Base-by-base conservation (phyloP, 2,888 invertebrate genomes). In the Alitta virens region DNA sequence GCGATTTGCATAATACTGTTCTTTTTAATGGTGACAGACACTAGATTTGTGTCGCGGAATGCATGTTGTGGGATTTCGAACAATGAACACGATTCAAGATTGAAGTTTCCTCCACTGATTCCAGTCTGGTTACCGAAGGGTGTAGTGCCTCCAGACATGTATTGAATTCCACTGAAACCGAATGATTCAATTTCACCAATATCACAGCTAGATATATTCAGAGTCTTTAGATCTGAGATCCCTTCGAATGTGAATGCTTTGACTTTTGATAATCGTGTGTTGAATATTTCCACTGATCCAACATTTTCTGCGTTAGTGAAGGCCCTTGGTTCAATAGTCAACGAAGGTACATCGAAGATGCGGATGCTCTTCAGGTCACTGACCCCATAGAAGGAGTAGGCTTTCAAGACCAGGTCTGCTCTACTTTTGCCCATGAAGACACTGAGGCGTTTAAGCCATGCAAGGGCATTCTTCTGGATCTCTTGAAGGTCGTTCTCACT, bases 31-130 rank as follows among this genome's bases (percentile, higher is more conserved):
- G 46, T 46, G 46, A 46, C n/a, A 9, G 21, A 21, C n/a, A 21
- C 46, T 12, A 46, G 46, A 46, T 46, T 46, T 46, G 46, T 46
- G n/a, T 46, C 46, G 18, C n/a, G 46, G 46, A 46, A 46, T 46
- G 46, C 46, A 21, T 46, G 46, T 7, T 7, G n/a, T 9, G 46
- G 46, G 18, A 46, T n/a, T n/a, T n/a, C 46, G 7, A 18, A 21
- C 21, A 46, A 7, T 9, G 46, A 46, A n/a, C 7, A 46, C n/a
- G 46, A n/a, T 46, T 46, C 18, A 46, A 46, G n/a, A n/a, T n/a
- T 46, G 46, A 46, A 46, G 46, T 5, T n/a, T 21, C 46, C 46
- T 3, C 46, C 46, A 7, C 33, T 33, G 33, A 5, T 33, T 12
- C 5, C 33, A 7, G 33, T 7, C 33, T 33, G 33, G 33, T 33